phyloP scores from a whole-genome alignment of 2,888 invertebrate species.

The Xylota segnis region DNA sequence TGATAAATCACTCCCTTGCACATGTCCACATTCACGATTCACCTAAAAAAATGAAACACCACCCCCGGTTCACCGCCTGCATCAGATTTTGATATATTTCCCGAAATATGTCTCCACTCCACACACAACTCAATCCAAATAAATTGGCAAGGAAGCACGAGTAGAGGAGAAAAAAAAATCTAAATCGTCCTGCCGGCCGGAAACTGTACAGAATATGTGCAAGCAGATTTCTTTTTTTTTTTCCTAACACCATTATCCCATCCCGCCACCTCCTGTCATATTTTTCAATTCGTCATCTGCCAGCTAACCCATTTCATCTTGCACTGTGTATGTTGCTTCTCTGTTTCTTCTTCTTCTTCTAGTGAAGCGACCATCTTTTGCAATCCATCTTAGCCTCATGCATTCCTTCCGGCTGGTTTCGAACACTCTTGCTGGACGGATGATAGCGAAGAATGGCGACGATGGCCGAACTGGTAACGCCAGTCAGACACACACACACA shows the following conservation, averaged over 20 bases:
- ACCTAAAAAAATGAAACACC: conserved; percentile 33
- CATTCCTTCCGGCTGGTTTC: conserved; percentile 72
- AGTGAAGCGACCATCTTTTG: conserved; percentile 62
- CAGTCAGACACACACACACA: conserved; percentile 48
- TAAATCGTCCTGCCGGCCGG: conserved; percentile 68
- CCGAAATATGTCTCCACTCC: conserved; percentile 65
- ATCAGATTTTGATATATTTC: conserved; percentile 72
- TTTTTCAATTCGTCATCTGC: conserved; percentile 75
- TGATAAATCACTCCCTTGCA: conserved; percentile 68
- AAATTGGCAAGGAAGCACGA: conserved; percentile 46
- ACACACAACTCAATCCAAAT: conserved; percentile 66
- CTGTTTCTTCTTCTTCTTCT: conserved; percentile 57
- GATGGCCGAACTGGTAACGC: conserved; percentile 63
- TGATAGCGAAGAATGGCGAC: conserved; percentile 53
- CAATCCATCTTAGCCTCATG: conserved; percentile 75
- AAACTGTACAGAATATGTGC: conserved; percentile 73
- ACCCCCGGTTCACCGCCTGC: conserved; percentile 61
- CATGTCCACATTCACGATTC: conserved; percentile 57
- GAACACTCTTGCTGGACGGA: conserved; percentile 67
- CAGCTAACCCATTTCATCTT: conserved; percentile 60
- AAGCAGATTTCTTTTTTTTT: conserved; percentile 31
- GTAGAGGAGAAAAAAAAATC: conserved; percentile 3
- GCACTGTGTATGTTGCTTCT: conserved; percentile 44
- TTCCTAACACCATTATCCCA: conserved; percentile 5
- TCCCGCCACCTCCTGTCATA: conserved; percentile 49